Conservation (phyloP, 2,888 invertebrate species). For the Agrotis exclamationis region DNA sequence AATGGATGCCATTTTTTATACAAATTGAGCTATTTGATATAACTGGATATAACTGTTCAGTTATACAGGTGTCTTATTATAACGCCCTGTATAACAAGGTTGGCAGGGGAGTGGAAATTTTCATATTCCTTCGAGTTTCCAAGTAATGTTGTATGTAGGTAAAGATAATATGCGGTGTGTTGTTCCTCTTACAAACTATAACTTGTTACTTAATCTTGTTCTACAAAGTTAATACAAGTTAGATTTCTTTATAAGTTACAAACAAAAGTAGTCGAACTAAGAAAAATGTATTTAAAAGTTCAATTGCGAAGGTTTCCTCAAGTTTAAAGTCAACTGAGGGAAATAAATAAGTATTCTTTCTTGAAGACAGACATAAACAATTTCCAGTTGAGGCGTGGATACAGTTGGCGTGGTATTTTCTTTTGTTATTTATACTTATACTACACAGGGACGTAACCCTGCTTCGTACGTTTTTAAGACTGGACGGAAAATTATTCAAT, state of each 20-base stretch:
- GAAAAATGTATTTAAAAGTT: conserved; percentile 30
- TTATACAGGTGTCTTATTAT: conserved; percentile 27
- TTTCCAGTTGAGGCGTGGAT: conserved; percentile 3
- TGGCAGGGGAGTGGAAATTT: neutral
- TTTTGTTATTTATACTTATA: conserved; percentile 3
- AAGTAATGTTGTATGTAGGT: conserved; percentile 1
- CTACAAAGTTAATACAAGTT: neutral
- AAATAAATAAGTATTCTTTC: conserved; percentile 17
- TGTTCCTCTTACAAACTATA: conserved; percentile 9
- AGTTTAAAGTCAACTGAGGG: conserved; percentile 12
- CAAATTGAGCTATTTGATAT: conserved; percentile 56
- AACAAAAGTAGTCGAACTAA: conserved; percentile 20
- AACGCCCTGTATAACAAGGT: neutral
- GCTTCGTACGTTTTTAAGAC: no score
- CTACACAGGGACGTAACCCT: no score
- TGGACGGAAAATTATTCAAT: no score
- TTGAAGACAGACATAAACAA: conserved; percentile 4
- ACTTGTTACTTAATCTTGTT: conserved; percentile 13
- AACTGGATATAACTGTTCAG: conserved; percentile 33
- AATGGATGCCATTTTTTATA: conserved; percentile 50
- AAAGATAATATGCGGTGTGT: neutral
- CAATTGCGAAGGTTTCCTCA: conserved; percentile 13
- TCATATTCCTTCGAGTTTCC: conserved; percentile 5
- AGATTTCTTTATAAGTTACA: neutral
- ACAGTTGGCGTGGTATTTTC: neutral